Evolutionary conservation across 2,888 invertebrate species (phyloP), one percentile per base, ranked within the genome.

Genomic region (Brachyptera putata): DNA sequence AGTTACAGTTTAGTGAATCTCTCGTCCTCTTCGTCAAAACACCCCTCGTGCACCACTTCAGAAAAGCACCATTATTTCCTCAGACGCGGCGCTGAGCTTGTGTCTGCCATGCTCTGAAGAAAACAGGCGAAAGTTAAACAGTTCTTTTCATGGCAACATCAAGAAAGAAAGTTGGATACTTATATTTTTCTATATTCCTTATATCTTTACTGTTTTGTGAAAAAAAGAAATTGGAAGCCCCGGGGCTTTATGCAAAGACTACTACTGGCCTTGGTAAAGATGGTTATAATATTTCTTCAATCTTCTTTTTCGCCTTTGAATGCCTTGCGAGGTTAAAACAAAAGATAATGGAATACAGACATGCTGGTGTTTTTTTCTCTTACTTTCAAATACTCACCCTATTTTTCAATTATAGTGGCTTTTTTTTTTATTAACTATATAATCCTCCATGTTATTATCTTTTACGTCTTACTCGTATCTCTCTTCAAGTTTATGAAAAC

Each of bases 291-390:
- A 57, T 57, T 56, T 41, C 57, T 57, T 46, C 57, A 57, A 57
- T 57, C 57, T 57, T 57, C 57, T 41, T n/a, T n/a, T 57, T 46
- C 57, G 43, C 41, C 57, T 57, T 57, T 57, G 57, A 41, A 22
- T n/a, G n/a, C n/a, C 55, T n/a, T 2, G 39, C 36, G 34, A 39
- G 41, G 26, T 30, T 41, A 14, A 16, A 22, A 24, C 16, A 43
- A 57, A 57, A 57, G 41, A 57, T 57, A 57, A 57, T 57, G 57
- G 57, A 37, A 57, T 36, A 57, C 41, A 57, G 57, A n/a, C n/a
- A n/a, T 57, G 24, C 57, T 56, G 36, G 43, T 43, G n/a, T 43
- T 49, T 37, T 26, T 36, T 18, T 21, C 36, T 13, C 36, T 4
- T 34, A 46, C 46, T 30, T 7, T 7, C 30, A 11, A 11, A 16